Evolutionary conservation across 2,888 invertebrate species (phyloP), one percentile per base, ranked within the genome.

Genomic region (Heliconius ismenius): DNA sequence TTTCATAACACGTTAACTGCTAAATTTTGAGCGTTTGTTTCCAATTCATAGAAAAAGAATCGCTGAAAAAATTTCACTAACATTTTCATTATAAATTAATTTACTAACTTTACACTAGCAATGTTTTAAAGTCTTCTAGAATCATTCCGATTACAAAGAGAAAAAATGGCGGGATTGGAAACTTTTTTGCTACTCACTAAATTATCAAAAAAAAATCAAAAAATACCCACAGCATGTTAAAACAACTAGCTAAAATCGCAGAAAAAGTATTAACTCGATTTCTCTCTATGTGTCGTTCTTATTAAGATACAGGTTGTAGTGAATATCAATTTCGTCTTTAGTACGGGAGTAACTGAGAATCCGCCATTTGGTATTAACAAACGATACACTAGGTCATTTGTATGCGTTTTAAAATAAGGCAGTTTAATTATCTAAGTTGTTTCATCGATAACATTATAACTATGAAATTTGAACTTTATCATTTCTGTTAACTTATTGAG

Each of bases 401-500:
- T 75, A 36, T 58, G 65, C 73, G 65, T 72, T 76, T 76, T 64
- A 72, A 76, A 76, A 76, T 76, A 76, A 76, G 76, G 76, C 76
- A 76, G 76, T 76, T 67, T 67, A 67, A 67, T 43, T 65, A 73
- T 65, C 72, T 67, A 76, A 65, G 65, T 73, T 70, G 63, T 70
- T 70, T 54, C 54, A 64, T 72, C 73, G 72, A 65, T 72, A 43
- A 64, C 80, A 76, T 78, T 78, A 78, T 78, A 73, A 85, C 86
- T 87, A 87, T 83, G 84, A 86, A 84, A 83, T 85, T 82, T 87
- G 86, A 80, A 80, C 79, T 73, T 79, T 84, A 73, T 73, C 69
- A 83, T 83, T 83, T 84, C 83, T 83, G 85, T 83, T 74, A 76
- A 84, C 81, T 83, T 83, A 88, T 91, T 91, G 91, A 91, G 92